Evolutionary conservation across 2,888 invertebrate genomes (phyloP).

Genomic region (Macrosoma leucophasiata): DNA sequence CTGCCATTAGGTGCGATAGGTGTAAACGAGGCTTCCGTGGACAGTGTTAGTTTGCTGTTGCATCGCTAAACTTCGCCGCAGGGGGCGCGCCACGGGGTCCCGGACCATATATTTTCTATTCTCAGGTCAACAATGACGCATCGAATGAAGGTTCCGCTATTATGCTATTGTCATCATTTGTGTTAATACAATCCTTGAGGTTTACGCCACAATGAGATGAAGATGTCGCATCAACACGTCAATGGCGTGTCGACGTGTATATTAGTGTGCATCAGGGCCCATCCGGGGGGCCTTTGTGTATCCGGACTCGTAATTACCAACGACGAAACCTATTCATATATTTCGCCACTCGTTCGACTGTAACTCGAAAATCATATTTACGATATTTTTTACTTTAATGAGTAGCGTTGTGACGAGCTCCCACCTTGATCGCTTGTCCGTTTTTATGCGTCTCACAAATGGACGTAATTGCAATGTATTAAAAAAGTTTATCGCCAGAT

Average conservation of each 20-base stretch:
- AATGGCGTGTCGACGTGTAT: constrained; percentile 70
- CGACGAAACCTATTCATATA: constrained; percentile 42
- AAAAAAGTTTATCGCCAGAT: constrained; percentile 57
- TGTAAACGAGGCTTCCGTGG: constrained; percentile 72
- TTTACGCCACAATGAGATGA: constrained; percentile 70
- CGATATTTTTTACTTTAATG: constrained; percentile 41
- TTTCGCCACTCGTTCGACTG: constrained; percentile 43
- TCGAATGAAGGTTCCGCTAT: constrained; percentile 55
- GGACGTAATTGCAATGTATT: constrained; percentile 65
- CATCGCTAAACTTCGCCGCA: constrained; percentile 59
- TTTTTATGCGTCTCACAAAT: constrained; percentile 62
- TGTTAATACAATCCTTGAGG: constrained; percentile 74
- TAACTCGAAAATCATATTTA: constrained; percentile 44
- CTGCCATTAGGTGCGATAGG: constrained; percentile 72
- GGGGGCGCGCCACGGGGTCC: constrained; percentile 59
- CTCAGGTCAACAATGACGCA: constrained; percentile 59
- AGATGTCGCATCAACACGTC: constrained; percentile 61
- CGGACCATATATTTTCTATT: constrained; percentile 68
- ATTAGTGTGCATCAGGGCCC: constrained; percentile 67
- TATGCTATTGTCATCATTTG: constrained; percentile 71
- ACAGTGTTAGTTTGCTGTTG: constrained; percentile 36
- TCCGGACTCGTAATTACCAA: constrained; percentile 46
- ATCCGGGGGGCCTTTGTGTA: constrained; percentile 63
- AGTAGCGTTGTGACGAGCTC: constrained; percentile 45
- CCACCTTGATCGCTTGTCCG: constrained; percentile 45